phyloP scores from a whole-genome alignment of 1,140 invertebrate genomes.

The Palaemon carinicauda region DNA sequence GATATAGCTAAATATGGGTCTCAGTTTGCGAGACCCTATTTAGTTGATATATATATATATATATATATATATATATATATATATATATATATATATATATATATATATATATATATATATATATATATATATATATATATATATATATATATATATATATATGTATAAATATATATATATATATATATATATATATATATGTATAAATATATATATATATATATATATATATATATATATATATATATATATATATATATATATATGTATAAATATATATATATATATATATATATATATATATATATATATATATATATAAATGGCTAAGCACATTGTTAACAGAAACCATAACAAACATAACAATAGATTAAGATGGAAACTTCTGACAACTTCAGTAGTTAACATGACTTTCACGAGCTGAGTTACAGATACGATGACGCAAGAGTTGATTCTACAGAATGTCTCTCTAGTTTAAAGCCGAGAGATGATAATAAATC shows the following conservation, averaged over 20 bases:
- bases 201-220: background rate
- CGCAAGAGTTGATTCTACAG: no score
- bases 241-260: background rate
- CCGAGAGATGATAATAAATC: background rate
- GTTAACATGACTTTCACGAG: no score
- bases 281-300: no score
- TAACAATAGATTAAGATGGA: no score
- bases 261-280: background rate
- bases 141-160: background rate
- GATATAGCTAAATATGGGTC: no score
- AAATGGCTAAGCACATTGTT: no score
- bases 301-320: no score
- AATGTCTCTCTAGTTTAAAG: background rate
- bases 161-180: background rate
- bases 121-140: background rate
- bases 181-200: background rate
- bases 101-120: background rate
- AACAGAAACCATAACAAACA: no score
- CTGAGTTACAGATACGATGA: no score
- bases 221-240: background rate
- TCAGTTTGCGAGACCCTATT: no score
- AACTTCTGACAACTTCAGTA: no score
- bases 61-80: background rate
- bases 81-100: background rate
- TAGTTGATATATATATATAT: background rate